Evolutionary conservation across 2,888 invertebrate species (phyloP).

Genomic region (Eilema depressum): DNA sequence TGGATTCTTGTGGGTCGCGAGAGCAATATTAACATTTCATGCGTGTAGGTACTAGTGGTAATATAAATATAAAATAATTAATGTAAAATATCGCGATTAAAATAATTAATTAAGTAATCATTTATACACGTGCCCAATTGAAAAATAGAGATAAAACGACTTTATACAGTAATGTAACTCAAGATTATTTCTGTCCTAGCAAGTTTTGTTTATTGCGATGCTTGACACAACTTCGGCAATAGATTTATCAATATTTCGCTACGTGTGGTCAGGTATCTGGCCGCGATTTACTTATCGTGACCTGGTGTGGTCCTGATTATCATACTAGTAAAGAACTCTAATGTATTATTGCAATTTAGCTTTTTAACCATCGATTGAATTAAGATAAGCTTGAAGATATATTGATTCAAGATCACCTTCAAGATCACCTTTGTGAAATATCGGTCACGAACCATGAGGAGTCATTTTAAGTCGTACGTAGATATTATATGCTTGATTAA

Average conservation of each 20-base stretch:
- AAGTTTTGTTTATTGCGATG: neutral
- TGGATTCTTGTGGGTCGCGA: too few species aligned
- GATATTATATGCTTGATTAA: neutral
- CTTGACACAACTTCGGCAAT: conserved; percentile 11
- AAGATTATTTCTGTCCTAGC: neutral
- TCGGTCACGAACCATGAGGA: neutral
- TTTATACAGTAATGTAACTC: neutral
- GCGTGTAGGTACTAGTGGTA: too few species aligned
- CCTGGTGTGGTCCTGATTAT: conserved; percentile 17
- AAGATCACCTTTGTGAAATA: conserved; percentile 1
- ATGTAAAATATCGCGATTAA: too few species aligned
- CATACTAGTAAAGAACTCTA: conserved; percentile 12
- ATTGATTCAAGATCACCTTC: conserved; percentile 5
- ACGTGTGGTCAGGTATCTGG: conserved; percentile 25
- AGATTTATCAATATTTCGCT: conserved; percentile 19
- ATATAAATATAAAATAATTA: too few species aligned
- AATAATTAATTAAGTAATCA: too few species aligned
- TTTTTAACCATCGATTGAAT: conserved; percentile 11
- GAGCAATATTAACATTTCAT: too few species aligned
- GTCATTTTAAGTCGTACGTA: neutral
- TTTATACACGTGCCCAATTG: too few species aligned
- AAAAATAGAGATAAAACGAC: neutral
- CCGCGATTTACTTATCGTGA: conserved; percentile 24
- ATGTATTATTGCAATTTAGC: conserved; percentile 18
- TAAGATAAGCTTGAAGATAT: neutral